Conservation (phyloP, 2,797 vertebrate genomes). For the Anomalospiza imberbis region DNA sequence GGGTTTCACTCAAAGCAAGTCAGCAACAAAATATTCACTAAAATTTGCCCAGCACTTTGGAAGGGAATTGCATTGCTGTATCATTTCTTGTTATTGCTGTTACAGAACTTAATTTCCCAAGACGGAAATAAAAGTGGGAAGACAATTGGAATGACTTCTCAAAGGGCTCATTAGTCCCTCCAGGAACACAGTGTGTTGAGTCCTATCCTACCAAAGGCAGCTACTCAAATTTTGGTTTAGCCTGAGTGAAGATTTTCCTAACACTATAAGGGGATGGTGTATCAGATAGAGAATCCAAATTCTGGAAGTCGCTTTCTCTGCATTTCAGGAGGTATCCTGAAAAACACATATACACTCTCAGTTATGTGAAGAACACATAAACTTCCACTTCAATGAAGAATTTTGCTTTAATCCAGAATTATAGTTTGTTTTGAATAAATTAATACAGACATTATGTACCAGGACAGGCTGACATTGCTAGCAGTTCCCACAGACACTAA, state of each 20-base stretch:
- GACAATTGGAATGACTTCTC: not conserved
- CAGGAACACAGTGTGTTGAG: not conserved
- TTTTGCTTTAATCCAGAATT: slow-evolving; percentile 26
- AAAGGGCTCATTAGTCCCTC: not conserved
- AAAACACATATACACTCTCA: not conserved
- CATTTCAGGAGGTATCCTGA: not conserved
- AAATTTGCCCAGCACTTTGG: not conserved
- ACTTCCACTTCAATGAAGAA: not conserved
- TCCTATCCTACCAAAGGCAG: not conserved
- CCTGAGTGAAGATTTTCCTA: not conserved
- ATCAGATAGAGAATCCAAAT: not conserved
- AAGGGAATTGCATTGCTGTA: not conserved
- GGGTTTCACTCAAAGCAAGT: not conserved
- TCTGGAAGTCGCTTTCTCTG: not conserved
- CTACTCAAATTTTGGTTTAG: not conserved
- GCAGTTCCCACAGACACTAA: slow-evolving; percentile 35
- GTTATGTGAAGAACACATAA: not conserved
- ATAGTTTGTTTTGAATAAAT: slow-evolving; percentile 39
- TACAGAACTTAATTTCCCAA: not conserved
- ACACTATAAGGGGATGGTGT: not conserved
- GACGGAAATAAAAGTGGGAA: not conserved
- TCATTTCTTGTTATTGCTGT: not conserved
- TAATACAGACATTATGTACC: not conserved
- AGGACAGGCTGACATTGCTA: slow-evolving; percentile 10
- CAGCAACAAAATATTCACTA: not conserved